Evolutionary conservation across 2,113 vertebrate genomes (phyloP), one percentile per base, ranked within the genome.

Genomic region (Bos indicus): DNA sequence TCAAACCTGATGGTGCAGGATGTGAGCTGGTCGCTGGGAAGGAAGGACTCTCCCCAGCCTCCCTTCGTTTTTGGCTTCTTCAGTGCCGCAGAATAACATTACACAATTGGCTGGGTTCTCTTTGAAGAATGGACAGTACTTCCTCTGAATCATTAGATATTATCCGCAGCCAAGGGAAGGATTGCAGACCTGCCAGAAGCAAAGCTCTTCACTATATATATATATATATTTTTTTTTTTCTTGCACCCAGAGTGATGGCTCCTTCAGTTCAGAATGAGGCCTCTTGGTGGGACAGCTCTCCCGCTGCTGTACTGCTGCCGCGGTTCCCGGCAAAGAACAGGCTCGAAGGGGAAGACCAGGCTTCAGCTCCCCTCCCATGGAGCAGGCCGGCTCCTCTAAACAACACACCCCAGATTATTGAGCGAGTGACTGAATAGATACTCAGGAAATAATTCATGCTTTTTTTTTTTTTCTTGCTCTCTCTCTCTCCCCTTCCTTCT

Each of bases 41-140:
- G 91, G 78, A 97, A 93, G 57, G 83, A 90, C 95, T 91, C 97
- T 95, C 95, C 96, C 89, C 64, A 7, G 77, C n/a, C 56, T 81
- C 48, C 64, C 46, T 52, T 60, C 92, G 36, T 77, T 85, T 59
- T 46, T 92, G 96, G 94, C 80, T 90, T 95, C 89, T 84, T 46
- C 64, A 83, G 0, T 30, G 62, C 87, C 40, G 43, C 94, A 2
- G 67, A 91, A 84, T 90, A 96, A 74, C 95, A 90, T 88, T 80
- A 88, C 96, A 95, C 83, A 74, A 90, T 62, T 33, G 86, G 71
- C 80, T n/a, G 8, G 80, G 83, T 36, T 92, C n/a, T 43, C 97
- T 97, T 88, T 96, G 96, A 95, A 96, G 97, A 87, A 46, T 2
- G 71, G 89, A 93, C 91, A 43, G 96, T 19, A 9, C 91, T 97